Evolutionary conservation across 2,888 invertebrate species (phyloP), one percentile per base, ranked within the genome.

Genomic region (Pasiphila rectangulata): DNA sequence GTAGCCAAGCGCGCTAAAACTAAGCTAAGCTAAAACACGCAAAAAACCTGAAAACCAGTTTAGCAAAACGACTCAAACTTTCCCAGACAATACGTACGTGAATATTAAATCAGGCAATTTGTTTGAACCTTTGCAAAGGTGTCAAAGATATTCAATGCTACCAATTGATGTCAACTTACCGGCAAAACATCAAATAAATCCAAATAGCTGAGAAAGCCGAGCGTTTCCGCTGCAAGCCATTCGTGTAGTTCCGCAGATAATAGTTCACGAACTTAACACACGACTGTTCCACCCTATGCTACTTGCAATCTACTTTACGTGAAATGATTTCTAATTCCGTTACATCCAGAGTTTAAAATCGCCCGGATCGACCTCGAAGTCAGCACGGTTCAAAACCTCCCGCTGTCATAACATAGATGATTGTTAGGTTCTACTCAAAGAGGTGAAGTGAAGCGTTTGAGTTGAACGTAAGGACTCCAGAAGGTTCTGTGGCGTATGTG

Each of bases 201-300:
- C 53, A 64, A 67, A 71, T 64, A 70, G 61, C 64, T 72, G 72
- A 72, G 75, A 74, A 71, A 67, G 62, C 56, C 55, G 50, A 39
- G 38, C 54, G 63, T 58, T 59, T 51, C 61, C 64, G 79, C 83
- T 77, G 56, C 53, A 47, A 82, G 84, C 83, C 56, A 57, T 78
- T 83, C 84, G 84, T 84, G 83, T 64, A 51, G 19, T 57, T 53
- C 51, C 48, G 52, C 43, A 50, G 45, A 68, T 79, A 81, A 81
- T 79, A 64, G 70, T 64, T 64, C 79, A 75, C 78, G 79, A 75
- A 54, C 63, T 57, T 42, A 47, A 43, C 58, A 65, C 67, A 67
- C 74, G 64, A 65, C 63, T 61, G 69, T 13, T 25, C 17, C 16
- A 21, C 10, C 35, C 43, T 17, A 5, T 20, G 23, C 10, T 23